Base-by-base conservation (phyloP, 2,113 vertebrate genomes). In the Triplophysa rosa region DNA sequence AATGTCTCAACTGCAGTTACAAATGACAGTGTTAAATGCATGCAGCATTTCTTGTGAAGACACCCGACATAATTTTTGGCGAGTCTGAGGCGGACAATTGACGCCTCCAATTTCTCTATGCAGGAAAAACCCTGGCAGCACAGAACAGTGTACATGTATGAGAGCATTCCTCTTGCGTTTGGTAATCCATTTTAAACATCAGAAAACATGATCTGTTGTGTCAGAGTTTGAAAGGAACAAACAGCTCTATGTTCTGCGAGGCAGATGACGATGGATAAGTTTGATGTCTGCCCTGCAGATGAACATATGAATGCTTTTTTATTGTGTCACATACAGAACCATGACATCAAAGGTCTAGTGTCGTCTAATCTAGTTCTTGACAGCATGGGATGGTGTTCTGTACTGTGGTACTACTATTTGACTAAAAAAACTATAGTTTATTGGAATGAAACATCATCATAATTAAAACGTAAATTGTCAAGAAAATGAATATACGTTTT, bases 161-260 rank as follows among this genome's bases (percentile, higher is more conserved):
- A 47, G 23, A 47, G 24, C 74, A 66, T 78, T 78, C 75, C 62
- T 72, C 62, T 58, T 19, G 10, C 19, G 68, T 45, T 52, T 78
- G 37, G 47, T 72, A 65, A 80, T 78, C 70, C n/a, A 61, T 78
- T 54, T 49, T n/a, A 68, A 61, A 58, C n/a, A 54, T 67, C 26
- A 52, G 67, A 29, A 78, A 65, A 26, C 62, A 61, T 40, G 40
- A 52, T 47, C 49, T 8, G 29, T 64, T 61, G n/a, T 23, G 33
- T 33, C 62, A 56, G 10, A 71, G 26, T 49, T 40, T n/a, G 17
- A 19, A 56, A 37, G 2, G 8, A 65, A 82, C 81, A 67, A 73
- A 74, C 37, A 21, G 5, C 29, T 63, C 54, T 68, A 71, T 79
- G 77, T 74, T 68, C 64, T 59, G 29, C 13, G 10, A 72, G 62